Evolutionary conservation across 1,140 invertebrate genomes (phyloP).

Genomic region (Apocrypta bakeri): DNA sequence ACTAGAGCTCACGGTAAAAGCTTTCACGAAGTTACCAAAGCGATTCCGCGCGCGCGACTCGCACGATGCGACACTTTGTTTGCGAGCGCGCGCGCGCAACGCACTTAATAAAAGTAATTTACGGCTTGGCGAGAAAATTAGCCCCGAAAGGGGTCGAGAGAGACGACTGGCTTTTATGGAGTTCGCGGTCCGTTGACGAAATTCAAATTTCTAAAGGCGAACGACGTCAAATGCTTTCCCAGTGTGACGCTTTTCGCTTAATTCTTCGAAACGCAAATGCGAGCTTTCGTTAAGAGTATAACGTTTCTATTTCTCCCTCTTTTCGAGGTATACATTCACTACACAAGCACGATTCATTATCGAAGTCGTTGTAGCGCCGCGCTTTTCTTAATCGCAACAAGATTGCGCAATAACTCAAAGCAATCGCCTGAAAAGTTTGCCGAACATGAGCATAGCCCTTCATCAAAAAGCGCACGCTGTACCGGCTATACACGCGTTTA

Average conservation of each 20-base stretch:
- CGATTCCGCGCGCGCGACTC: not conserved
- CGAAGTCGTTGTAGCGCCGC: no score
- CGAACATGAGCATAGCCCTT: not conserved
- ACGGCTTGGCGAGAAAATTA: conserved; percentile 28
- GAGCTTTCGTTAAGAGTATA: no score
- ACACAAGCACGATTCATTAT: not conserved
- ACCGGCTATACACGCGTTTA: not conserved
- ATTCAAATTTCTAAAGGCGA: not conserved
- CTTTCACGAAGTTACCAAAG: conserved; percentile 30
- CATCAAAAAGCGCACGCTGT: not conserved
- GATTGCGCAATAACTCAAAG: conserved; percentile 6
- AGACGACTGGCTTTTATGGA: not conserved
- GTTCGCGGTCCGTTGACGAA: conserved; percentile 10
- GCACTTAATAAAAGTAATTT: conserved; percentile 43
- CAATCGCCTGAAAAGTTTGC: not conserved
- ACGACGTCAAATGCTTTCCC: not conserved
- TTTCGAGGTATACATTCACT: not conserved
- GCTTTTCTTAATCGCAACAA: not conserved
- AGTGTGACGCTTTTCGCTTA: no score
- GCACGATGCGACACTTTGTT: conserved; percentile 29
- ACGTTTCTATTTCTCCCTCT: no score
- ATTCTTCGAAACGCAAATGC: no score
- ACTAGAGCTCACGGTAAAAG: conserved; percentile 34
- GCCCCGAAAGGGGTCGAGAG: not conserved
- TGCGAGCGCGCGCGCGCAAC: conserved; percentile 1